Evolutionary conservation across 2,797 vertebrate genomes (phyloP).

Genomic region (Echeneis naucrates): DNA sequence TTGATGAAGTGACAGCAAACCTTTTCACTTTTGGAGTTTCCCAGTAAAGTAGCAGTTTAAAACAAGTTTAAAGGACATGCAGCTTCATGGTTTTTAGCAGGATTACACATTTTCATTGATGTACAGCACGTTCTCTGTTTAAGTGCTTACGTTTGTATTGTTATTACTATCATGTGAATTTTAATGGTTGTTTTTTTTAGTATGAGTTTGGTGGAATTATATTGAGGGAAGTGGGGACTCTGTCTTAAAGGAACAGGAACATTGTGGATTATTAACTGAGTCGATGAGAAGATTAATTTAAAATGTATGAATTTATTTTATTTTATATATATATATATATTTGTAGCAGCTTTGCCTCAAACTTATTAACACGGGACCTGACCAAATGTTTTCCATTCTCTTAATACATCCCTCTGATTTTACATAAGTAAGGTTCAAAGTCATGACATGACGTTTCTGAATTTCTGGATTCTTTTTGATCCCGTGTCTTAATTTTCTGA

Average conservation of each 20-base stretch:
- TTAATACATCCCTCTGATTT: background rate
- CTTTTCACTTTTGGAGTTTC: background rate
- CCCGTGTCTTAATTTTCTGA: slow-evolving; percentile 1
- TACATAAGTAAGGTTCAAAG: slow-evolving; percentile 10
- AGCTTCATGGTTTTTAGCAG: background rate
- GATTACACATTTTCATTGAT: background rate
- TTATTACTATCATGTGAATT: background rate
- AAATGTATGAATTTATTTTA: background rate
- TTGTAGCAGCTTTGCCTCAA: slow-evolving; percentile 24
- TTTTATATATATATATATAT: background rate
- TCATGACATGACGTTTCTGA: slow-evolving; percentile 1
- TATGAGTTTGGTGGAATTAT: slow-evolving; percentile 4
- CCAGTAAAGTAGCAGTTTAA: background rate
- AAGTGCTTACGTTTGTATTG: slow-evolving; percentile 7
- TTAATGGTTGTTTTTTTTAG: background rate
- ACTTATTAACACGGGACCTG: background rate
- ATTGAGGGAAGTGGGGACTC: background rate
- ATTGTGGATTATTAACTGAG: background rate
- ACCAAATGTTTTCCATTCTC: background rate
- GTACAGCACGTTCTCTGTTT: background rate
- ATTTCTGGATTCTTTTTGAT: slow-evolving; percentile 17
- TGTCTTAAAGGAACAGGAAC: background rate
- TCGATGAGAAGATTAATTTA: background rate
- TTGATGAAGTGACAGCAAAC: too few relatives aligned
- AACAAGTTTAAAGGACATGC: background rate